These are phyloP conservation scores for Phlogophora meticulosa DNA, from an alignment of 2,888 invertebrate genomes.

Conservation along the genomic window DNA sequence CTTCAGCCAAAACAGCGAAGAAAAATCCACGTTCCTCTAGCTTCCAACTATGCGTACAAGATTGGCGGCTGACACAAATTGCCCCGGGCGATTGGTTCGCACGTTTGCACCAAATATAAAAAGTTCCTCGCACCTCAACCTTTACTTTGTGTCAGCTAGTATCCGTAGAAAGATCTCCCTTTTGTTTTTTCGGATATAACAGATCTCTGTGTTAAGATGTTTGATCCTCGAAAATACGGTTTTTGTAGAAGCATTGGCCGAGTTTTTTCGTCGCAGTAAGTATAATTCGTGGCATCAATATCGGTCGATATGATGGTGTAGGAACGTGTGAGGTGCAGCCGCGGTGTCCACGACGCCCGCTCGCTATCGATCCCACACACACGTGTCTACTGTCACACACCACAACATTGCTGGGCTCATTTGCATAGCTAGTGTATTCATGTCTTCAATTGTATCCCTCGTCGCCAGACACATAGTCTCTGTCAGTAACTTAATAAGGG, in stretches of 20 bases:
- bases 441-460: constrained; percentile 35
- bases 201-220: constrained; percentile 26
- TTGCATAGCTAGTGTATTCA: constrained; percentile 49
- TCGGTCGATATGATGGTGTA: constrained; percentile 13
- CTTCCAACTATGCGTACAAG: constrained; percentile 51
- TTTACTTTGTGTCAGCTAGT: constrained; percentile 51
- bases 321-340: constrained; percentile 36
- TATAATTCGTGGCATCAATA: constrained; percentile 30
- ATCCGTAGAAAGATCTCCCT: constrained; percentile 23
- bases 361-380: constrained; percentile 59
- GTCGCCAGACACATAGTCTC: constrained; percentile 23
- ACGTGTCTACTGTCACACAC: constrained; percentile 36
- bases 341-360: constrained; percentile 33
- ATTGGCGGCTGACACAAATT: constrained; percentile 68
- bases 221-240: constrained; percentile 12
- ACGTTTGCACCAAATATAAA: constrained; percentile 72
- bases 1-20: constrained; percentile 50
- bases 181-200: constrained; percentile 30
- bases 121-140: constrained; percentile 53
- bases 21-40: constrained; percentile 53
- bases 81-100: constrained; percentile 71
- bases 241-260: not conserved
- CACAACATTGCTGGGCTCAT: constrained; percentile 39
- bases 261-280: not conserved
- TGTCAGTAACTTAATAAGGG: constrained; percentile 50